A percentile compares a stretch with the other conserved stretches of the same genome.
phyloP scores from a whole-genome alignment of 2,797 vertebrate genomes.

The Odontamblyopus lacepedii region DNA sequence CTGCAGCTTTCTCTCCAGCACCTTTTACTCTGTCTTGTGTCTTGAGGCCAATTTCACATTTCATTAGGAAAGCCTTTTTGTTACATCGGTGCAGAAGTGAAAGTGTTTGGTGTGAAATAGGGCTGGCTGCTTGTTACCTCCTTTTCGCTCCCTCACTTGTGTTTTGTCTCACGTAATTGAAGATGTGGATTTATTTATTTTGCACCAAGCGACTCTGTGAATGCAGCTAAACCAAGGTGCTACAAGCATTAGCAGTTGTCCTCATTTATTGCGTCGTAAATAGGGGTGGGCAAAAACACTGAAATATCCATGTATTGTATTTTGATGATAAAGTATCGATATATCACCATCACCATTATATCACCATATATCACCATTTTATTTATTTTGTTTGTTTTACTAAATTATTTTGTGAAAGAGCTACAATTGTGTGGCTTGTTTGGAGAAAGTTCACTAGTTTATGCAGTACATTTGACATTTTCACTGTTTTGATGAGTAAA shows the following conservation, averaged over 20 bases:
- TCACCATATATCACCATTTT: no score
- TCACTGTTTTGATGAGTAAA: no score
- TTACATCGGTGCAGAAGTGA: neutral
- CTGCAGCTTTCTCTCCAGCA: neutral
- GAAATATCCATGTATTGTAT: no score
- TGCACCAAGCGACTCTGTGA: constrained; percentile 7
- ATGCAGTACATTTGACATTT: no score
- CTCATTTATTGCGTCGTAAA: neutral
- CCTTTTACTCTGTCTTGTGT: neutral
- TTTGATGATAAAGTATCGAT: no score
- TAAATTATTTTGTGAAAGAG: no score
- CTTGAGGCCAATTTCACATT: constrained; percentile 18
- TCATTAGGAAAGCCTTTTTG: constrained; percentile 15
- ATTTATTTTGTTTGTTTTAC: no score
- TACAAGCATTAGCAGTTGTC: constrained; percentile 13
- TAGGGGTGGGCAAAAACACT: neutral
- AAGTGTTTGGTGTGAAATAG: constrained; percentile 15
- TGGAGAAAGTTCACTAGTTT: no score
- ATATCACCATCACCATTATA: no score
- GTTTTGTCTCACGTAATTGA: constrained; percentile 29
- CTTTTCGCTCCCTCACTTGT: constrained; percentile 3
- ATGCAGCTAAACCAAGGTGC: constrained; percentile 17
- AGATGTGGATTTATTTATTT: constrained; percentile 14
- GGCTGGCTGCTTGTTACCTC: constrained; percentile 10
- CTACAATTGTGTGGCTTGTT: no score